phyloP scores from a whole-genome alignment of 2,888 invertebrate genomes.

The Aspidapion aeneum region DNA sequence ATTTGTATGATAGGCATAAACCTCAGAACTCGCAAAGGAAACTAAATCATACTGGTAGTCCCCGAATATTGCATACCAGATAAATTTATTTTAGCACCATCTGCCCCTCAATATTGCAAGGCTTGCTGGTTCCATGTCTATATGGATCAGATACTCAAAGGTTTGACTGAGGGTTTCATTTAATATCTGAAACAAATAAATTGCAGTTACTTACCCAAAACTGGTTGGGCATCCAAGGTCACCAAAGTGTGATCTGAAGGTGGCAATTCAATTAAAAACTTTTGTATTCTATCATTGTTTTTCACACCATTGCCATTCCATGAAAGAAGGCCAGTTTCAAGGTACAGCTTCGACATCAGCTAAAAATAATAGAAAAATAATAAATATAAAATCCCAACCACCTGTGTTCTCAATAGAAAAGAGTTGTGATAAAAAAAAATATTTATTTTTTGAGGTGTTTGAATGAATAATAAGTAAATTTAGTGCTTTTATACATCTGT shows the following conservation, averaged over 20 bases:
- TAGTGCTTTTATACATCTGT: too few species aligned
- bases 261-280: constrained; percentile 82
- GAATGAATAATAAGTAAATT: neutral
- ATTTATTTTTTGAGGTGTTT: neutral
- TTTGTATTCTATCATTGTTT: constrained; percentile 79
- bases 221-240: constrained; percentile 85
- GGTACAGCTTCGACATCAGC: constrained; percentile 76
- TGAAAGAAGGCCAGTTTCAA: constrained; percentile 78
- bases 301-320: constrained; percentile 91
- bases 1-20: too few species aligned
- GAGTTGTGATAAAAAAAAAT: neutral
- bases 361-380: too few species aligned
- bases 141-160: too few species aligned
- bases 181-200: too few species aligned
- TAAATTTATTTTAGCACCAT: too few species aligned
- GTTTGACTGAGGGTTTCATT: too few species aligned
- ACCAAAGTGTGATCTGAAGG: constrained; percentile 71
- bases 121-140: too few species aligned
- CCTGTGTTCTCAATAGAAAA: neutral
- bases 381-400: neutral
- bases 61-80: too few species aligned
- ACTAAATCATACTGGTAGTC: too few species aligned
- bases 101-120: too few species aligned
- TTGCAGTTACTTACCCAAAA: constrained; percentile 58
- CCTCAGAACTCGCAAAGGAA: too few species aligned